These are phyloP conservation scores for Oenanthe oenanthe DNA, from an alignment of 2,113 vertebrate species.

Conservation along the genomic window DNA sequence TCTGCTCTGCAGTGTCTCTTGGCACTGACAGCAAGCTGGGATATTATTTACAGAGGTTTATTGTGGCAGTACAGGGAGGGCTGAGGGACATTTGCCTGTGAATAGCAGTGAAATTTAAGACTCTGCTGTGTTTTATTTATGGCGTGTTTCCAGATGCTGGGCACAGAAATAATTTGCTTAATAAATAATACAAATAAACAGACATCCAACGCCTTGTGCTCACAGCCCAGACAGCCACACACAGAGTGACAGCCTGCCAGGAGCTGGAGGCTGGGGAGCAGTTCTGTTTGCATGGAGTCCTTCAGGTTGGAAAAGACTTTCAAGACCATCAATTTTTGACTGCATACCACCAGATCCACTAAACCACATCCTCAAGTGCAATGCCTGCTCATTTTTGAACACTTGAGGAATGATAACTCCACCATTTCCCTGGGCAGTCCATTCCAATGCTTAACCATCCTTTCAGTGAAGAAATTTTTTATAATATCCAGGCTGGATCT, in stretches of 20 bases:
- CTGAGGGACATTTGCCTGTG: neutral
- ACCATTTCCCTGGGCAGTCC: neutral
- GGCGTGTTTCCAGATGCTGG: neutral
- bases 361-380: neutral
- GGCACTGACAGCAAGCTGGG: neutral
- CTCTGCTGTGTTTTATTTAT: conserved; percentile 25
- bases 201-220: neutral
- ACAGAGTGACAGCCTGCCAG: neutral
- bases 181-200: conserved; percentile 57
- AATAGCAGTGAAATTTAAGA: neutral
- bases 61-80: neutral
- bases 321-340: neutral
- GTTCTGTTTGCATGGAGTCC: neutral
- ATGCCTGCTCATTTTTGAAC: neutral
- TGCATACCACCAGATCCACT: neutral
- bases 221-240: neutral
- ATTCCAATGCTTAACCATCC: neutral
- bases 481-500: neutral
- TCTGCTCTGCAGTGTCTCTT: neutral
- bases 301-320: neutral
- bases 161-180: conserved; percentile 51
- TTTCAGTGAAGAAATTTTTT: neutral
- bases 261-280: neutral
- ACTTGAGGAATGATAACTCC: no score
- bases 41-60: neutral